These are phyloP conservation scores for Plagodis dolabraria DNA, from an alignment of 2,888 invertebrate species.

Conservation along the genomic window DNA sequence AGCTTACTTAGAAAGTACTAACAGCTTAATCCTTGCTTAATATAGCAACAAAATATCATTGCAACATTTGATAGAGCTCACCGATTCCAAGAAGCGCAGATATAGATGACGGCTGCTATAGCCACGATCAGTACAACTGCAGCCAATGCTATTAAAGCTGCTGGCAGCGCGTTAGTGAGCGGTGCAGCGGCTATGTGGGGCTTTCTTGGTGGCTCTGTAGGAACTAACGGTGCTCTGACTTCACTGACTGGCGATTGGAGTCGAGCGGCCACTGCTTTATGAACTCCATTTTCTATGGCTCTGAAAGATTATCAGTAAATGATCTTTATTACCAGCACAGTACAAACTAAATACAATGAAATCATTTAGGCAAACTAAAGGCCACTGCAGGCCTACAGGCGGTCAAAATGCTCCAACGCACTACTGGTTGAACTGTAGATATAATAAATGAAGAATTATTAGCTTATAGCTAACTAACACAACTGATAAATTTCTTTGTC, in stretches of 20 bases:
- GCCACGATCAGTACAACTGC: conserved; percentile 95
- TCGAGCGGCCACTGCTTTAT: conserved; percentile 52
- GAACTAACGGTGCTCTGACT: conserved; percentile 79
- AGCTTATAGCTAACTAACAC: too few species aligned
- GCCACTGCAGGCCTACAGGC: too few species aligned
- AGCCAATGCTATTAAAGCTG: conserved; percentile 94
- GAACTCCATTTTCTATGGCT: conserved; percentile 58
- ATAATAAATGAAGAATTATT: too few species aligned
- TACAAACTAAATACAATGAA: too few species aligned
- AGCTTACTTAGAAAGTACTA: too few species aligned
- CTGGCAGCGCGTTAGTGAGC: conserved; percentile 90
- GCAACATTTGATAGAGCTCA: conserved; percentile 51
- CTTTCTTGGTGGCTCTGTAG: conserved; percentile 47
- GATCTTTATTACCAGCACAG: too few species aligned
- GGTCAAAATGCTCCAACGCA: too few species aligned
- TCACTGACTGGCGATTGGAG: conserved; percentile 84
- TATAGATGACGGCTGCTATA: conserved; percentile 95
- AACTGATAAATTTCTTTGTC: too few species aligned
- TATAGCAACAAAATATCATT: too few species aligned
- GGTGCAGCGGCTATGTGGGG: conserved; percentile 68
- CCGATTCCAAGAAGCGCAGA: conserved; percentile 97
- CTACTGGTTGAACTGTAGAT: too few species aligned
- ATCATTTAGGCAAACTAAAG: too few species aligned
- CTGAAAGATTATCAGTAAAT: conserved; percentile 41
- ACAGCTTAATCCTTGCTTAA: too few species aligned